Conservation (phyloP, 2,797 vertebrate genomes). For the Sebastes diaconus region DNA sequence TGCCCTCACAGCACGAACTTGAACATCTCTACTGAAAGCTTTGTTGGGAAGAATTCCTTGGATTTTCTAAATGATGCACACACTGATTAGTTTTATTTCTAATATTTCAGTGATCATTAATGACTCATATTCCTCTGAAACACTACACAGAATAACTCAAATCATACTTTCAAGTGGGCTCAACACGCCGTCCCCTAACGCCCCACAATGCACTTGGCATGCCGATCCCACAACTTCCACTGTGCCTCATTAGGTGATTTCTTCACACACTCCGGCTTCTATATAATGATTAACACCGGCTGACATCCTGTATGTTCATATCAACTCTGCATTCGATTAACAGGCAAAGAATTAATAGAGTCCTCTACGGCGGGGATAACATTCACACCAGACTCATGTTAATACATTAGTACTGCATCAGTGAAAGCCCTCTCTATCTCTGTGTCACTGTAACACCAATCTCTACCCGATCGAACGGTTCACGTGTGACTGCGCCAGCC, state of each 20-base stretch:
- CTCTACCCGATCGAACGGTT: slow-evolving; percentile 30
- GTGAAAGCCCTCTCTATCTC: slow-evolving; percentile 25
- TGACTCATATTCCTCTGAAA: neutral
- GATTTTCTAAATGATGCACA: neutral
- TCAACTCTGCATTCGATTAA: slow-evolving; percentile 37
- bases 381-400: slow-evolving; percentile 1
- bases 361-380: slow-evolving; percentile 19
- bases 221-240: slow-evolving; percentile 7
- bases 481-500: slow-evolving; percentile 24
- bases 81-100: neutral
- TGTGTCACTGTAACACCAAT: slow-evolving; percentile 23
- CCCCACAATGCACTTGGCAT: neutral
- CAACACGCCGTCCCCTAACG: neutral
- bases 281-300: slow-evolving; percentile 18
- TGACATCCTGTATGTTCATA: slow-evolving; percentile 24
- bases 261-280: slow-evolving; percentile 17
- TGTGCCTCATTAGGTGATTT: slow-evolving; percentile 15
- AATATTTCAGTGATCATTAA: neutral
- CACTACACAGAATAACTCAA: neutral
- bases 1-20: neutral
- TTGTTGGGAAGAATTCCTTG: neutral
- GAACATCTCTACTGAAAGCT: neutral
- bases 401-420: slow-evolving; percentile 40
- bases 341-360: slow-evolving; percentile 14
- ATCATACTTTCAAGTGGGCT: neutral